A percentile compares a stretch with the other conserved stretches of the same genome.
These are phyloP conservation scores for Sycophila sp. DNA, from an alignment of 1,140 invertebrate species.

Conservation along the genomic window DNA sequence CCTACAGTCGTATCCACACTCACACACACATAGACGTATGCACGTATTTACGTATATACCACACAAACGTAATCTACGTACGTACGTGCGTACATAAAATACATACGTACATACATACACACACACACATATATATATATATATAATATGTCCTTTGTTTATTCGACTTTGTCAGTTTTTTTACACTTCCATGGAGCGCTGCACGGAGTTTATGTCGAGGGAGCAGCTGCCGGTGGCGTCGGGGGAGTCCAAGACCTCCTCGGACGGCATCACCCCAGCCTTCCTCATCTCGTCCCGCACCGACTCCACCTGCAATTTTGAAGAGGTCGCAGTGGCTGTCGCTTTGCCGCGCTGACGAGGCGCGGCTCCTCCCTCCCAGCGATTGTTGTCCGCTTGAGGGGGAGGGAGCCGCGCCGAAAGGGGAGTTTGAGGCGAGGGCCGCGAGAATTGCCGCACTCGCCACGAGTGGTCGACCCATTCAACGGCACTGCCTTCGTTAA, in stretches of 20 bases:
- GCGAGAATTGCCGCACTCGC: too few relatives aligned
- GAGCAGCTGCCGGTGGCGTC: conserved; percentile 59
- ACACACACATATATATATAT: neutral
- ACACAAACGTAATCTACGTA: too few relatives aligned
- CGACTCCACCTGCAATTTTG: conserved; percentile 48
- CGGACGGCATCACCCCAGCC: conserved; percentile 64
- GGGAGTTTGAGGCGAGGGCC: too few relatives aligned
- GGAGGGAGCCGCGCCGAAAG: too few relatives aligned
- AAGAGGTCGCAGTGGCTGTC: neutral
- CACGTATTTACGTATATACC: neutral
- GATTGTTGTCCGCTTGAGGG: too few relatives aligned
- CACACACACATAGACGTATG: neutral
- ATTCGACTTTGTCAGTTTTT: conserved; percentile 10
- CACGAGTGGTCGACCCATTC: too few relatives aligned
- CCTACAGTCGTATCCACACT: neutral
- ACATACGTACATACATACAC: neutral
- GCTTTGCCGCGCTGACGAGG: too few relatives aligned
- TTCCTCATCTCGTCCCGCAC: conserved; percentile 66
- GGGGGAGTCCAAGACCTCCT: conserved; percentile 61
- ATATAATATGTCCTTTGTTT: neutral
- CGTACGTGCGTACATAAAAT: neutral
- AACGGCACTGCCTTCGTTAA: too few relatives aligned
- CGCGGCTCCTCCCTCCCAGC: too few relatives aligned
- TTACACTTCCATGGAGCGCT: conserved; percentile 59
- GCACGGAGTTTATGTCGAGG: conserved; percentile 59